Evolutionary conservation across 1,140 invertebrate genomes (phyloP).

Genomic region (Adelges cooleyi): DNA sequence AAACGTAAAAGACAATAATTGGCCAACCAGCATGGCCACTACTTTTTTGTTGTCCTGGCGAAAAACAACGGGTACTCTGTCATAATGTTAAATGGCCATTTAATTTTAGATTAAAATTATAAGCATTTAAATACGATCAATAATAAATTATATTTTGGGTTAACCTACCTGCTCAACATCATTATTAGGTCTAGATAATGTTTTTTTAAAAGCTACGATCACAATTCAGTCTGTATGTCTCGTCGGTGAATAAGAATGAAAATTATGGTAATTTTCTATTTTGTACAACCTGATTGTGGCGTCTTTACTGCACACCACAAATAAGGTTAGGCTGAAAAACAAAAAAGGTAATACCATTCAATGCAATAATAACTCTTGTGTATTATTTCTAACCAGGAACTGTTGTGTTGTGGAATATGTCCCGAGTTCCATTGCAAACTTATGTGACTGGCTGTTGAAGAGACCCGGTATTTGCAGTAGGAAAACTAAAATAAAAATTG

Average conservation of each 20-base stretch:
- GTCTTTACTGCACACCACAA: conserved; percentile 78
- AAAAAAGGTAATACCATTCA: no score
- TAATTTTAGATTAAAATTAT: conserved; percentile 35
- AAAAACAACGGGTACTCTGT: conserved; percentile 75
- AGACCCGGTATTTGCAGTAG: conserved; percentile 74
- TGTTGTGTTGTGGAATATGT: conserved; percentile 67
- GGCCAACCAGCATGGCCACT: conserved; percentile 78
- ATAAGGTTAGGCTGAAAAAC: conserved; percentile 47
- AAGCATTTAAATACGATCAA: conserved; percentile 4
- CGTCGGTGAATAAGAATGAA: conserved; percentile 57
- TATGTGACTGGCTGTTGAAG: conserved; percentile 69
- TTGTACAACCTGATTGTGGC: conserved; percentile 70
- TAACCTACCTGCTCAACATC: conserved; percentile 55
- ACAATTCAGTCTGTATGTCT: conserved; percentile 73
- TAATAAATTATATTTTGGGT: conserved; percentile 1
- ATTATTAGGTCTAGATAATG: conserved; percentile 70
- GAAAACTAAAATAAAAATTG: conserved; percentile 50
- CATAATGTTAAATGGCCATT: conserved; percentile 70
- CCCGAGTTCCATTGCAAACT: conserved; percentile 72
- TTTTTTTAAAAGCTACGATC: conserved; percentile 75
- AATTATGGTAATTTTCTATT: conserved; percentile 59
- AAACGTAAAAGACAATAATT: conserved; percentile 70
- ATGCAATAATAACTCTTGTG: no score
- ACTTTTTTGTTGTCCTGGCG: conserved; percentile 85
- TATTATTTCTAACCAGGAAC: conserved; percentile 53